These are phyloP conservation scores for Malaclemys terrapin DNA, from an alignment of 2,113 vertebrate species.

Conservation along the genomic window DNA sequence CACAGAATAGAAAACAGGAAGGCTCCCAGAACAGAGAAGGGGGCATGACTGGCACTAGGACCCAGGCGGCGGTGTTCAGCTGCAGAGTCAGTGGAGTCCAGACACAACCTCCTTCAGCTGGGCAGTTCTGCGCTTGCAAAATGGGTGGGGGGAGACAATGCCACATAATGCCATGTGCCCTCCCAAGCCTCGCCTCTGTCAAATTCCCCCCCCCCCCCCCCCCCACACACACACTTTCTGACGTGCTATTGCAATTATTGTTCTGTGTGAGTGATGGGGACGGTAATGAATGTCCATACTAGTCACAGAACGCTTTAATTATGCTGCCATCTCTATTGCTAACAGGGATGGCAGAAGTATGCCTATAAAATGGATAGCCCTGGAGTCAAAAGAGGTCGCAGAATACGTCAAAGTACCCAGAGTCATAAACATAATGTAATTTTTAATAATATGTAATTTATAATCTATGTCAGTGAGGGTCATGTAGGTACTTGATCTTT, in stretches of 20 bases:
- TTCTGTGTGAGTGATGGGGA: background rate
- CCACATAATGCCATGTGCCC: too few relatives aligned
- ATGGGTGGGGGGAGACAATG: too few relatives aligned
- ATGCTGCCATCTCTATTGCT: background rate
- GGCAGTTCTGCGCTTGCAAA: too few relatives aligned
- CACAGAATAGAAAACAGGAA: too few relatives aligned
- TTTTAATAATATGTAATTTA: slow-evolving; percentile 13
- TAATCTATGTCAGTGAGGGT: background rate
- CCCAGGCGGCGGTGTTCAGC: too few relatives aligned
- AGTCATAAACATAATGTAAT: slow-evolving; percentile 16
- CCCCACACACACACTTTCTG: background rate
- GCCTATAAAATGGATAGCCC: slow-evolving; percentile 2
- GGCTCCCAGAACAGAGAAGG: too few relatives aligned
- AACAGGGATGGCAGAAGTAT: background rate
- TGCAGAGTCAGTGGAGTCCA: too few relatives aligned
- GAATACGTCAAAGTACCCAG: slow-evolving; percentile 5
- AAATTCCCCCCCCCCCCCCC: background rate
- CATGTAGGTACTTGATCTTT: background rate
- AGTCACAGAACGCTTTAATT: background rate
- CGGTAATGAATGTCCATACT: background rate
- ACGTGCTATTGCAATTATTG: background rate
- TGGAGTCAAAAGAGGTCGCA: background rate
- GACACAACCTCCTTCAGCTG: too few relatives aligned
- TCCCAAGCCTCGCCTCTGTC: background rate
- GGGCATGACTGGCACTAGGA: too few relatives aligned